Evolutionary conservation across 37 sponge, comb jelly and placozoan species (phyloP).

Genomic region (Corticium candelabrum): DNA sequence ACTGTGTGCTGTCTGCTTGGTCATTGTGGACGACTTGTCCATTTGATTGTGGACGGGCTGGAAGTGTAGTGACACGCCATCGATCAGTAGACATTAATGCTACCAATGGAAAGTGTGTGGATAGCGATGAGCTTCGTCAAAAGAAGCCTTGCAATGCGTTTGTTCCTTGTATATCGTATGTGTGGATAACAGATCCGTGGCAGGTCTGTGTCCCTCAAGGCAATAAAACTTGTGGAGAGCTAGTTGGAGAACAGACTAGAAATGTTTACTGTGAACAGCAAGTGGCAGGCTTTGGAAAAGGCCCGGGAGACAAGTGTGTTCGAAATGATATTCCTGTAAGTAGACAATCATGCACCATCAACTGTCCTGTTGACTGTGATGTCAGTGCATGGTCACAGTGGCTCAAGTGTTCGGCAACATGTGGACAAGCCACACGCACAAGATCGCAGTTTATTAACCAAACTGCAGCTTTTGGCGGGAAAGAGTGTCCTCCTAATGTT

Average conservation of each 20-base stretch:
- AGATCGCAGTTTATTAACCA: neutral
- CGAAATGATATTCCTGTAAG: neutral
- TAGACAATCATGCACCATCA: neutral
- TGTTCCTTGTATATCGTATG: neutral
- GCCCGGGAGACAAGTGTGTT: neutral
- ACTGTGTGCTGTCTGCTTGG: neutral
- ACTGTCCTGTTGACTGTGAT: conserved; percentile 1
- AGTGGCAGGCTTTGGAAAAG: neutral
- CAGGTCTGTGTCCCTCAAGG: neutral
- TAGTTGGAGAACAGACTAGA: neutral
- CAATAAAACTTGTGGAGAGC: neutral
- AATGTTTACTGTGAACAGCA: neutral
- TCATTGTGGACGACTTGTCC: neutral
- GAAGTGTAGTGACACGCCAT: neutral
- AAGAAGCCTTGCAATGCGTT: neutral
- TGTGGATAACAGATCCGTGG: neutral
- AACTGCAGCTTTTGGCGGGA: neutral
- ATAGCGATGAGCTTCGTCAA: neutral
- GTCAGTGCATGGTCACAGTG: neutral
- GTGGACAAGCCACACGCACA: neutral
- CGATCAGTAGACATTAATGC: neutral
- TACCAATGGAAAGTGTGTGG: neutral
- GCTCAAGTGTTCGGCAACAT: neutral
- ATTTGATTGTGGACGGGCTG: neutral
- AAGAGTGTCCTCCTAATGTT: neutral